Percentiles rank a stretch among this genome's conserved stretches.
These are phyloP conservation scores for Flexamia atlantica DNA, from an alignment of 2,888 invertebrate genomes.

Conservation along the genomic window DNA sequence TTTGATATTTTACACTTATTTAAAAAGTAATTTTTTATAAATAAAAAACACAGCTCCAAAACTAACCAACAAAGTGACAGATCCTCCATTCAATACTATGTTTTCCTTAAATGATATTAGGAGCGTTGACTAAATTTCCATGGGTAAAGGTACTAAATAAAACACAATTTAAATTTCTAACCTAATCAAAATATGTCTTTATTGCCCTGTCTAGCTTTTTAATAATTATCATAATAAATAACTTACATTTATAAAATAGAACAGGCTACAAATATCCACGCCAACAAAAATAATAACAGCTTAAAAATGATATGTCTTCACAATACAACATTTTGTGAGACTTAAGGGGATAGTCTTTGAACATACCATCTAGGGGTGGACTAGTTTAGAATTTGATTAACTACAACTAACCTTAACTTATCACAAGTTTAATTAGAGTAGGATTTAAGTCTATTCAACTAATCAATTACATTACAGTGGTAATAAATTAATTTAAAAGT, in stretches of 20 bases:
- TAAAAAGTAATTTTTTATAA: no score
- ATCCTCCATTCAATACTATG: no score
- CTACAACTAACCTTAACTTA: constrained; percentile 54
- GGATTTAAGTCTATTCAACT: neutral
- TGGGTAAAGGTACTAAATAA: constrained; percentile 20
- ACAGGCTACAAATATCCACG: constrained; percentile 51
- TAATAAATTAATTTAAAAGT: neutral
- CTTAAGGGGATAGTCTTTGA: constrained; percentile 53
- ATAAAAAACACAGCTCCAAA: no score
- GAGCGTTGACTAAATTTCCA: no score
- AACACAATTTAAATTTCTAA: constrained; percentile 61
- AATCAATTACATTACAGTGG: neutral
- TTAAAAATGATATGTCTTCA: constrained; percentile 63
- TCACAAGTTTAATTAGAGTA: constrained; percentile 50
- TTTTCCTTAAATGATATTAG: no score
- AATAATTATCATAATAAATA: constrained; percentile 60
- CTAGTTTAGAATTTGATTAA: constrained; percentile 52
- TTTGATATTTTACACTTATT: no score
- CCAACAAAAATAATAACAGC: constrained; percentile 60
- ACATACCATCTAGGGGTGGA: constrained; percentile 21
- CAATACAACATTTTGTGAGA: constrained; percentile 57
- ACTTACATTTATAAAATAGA: constrained; percentile 63
- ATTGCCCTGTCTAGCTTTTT: constrained; percentile 60
- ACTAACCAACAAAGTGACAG: no score
- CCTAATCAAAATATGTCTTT: constrained; percentile 63